Percentiles rank a stretch among this genome's conserved stretches.
Conservation (phyloP, 64 coral and sea anemone species). For the Pocillopora verrucosa region DNA sequence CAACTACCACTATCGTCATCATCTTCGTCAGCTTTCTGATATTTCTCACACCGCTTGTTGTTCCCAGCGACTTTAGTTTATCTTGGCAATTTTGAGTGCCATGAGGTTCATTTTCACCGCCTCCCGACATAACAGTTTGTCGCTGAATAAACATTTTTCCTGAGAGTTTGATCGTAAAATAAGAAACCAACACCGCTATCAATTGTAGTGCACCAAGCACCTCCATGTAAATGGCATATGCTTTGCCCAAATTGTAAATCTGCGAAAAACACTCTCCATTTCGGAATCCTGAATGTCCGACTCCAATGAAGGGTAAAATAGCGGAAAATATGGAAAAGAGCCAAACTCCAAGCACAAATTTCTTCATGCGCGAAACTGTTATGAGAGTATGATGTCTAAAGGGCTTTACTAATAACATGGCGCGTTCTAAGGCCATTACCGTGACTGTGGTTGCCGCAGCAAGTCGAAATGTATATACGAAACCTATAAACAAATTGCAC, state of each 20-base stretch:
- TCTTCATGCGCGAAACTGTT: conserved; percentile 58
- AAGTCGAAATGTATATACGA: conserved; percentile 70
- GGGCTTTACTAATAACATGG: conserved; percentile 67
- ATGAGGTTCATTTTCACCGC: neutral
- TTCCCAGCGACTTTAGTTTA: neutral
- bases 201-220: conserved; percentile 64
- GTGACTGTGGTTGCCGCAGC: conserved; percentile 82
- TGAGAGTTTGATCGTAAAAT: conserved; percentile 68
- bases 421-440: conserved; percentile 70
- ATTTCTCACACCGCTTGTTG: conserved; percentile 58
- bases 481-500: conserved; percentile 63
- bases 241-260: conserved; percentile 68
- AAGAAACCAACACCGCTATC: conserved; percentile 62
- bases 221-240: conserved; percentile 65
- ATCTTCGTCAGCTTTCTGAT: conserved; percentile 57
- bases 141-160: conserved; percentile 73
- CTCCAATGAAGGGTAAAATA: conserved; percentile 53
- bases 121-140: conserved; percentile 52
- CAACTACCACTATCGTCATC: conserved; percentile 76
- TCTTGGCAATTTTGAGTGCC: neutral
- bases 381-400: conserved; percentile 74
- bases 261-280: conserved; percentile 65
- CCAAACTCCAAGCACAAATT: conserved; percentile 64
- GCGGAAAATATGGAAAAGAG: conserved; percentile 70
- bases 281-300: conserved; percentile 60